Evolutionary conservation across 2,888 invertebrate genomes (phyloP), one percentile per base, ranked within the genome.

Genomic region (Sarcophaga rosellei): DNA sequence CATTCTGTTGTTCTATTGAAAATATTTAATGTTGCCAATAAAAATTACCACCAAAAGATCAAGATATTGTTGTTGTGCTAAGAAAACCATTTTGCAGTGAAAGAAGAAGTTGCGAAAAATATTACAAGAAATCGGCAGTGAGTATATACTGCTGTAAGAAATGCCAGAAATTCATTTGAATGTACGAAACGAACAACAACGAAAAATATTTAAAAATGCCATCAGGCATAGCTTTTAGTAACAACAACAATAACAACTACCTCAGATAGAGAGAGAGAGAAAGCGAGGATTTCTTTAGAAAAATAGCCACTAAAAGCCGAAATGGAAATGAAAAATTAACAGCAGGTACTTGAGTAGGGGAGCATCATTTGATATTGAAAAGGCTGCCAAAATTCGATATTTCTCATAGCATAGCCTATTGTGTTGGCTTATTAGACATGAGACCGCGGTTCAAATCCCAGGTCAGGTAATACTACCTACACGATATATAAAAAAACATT

Each of bases 151-250:
- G 15, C 53, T 2, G 4, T 17, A 15, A 3, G 17, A 78, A 84
- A 81, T 84, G 61, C 78, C 72, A 68, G 66, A 86, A 66, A 84
- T 77, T 66, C 78, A 57, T 78, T 63, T 12, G 23, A 78, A 70
- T 44, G n/a, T 25, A 47, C 23, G 62, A 73, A 15, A 17, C 20
- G 21, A 79, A 78, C 73, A 82, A 68, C 75, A 73, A 47, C 35
- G 8, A 47, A n/a, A 76, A 82, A 78, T 77, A 62, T 85, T 74
- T 35, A 11, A 81, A 78, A 80, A 73, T 77, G 69, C 73, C 77
- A 81, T 59, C 81, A 74, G 69, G 59, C 66, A 76, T 61, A 63
- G 20, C 44, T 35, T 8, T 35, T 35, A 8, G 35, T 35, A 66
- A 20, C 20, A n/a, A 20, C 65, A 68, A 62, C 53, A 74, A 62